Percentiles rank a stretch among this genome's conserved stretches.
Conservation (phyloP, 2,888 invertebrate species). For the Tenthredo livida region DNA sequence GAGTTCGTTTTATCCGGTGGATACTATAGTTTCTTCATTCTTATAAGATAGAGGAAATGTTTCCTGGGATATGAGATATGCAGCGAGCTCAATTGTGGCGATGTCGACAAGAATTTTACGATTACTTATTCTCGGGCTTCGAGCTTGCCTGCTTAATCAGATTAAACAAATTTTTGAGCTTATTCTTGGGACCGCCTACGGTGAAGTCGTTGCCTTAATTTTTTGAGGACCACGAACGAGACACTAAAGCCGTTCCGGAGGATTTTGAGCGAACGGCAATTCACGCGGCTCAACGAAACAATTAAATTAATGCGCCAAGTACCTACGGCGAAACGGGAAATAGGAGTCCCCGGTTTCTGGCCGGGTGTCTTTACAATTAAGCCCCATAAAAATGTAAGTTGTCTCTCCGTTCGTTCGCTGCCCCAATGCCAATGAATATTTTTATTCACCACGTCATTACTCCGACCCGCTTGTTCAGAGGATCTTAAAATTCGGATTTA, state of each 20-base stretch:
- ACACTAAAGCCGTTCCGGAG: conserved; percentile 48
- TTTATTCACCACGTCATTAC: conserved; percentile 72
- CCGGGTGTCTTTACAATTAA: conserved; percentile 61
- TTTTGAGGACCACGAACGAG: conserved; percentile 59
- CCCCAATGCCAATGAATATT: conserved; percentile 70
- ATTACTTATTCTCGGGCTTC: conserved; percentile 6
- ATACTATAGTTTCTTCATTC: neutral
- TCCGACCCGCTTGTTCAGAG: neutral
- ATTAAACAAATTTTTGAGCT: conserved; percentile 42
- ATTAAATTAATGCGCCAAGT: conserved; percentile 67
- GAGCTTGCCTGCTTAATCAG: conserved; percentile 21
- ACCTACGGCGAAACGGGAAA: conserved; percentile 35
- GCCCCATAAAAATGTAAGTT: conserved; percentile 66
- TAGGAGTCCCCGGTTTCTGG: conserved; percentile 56
- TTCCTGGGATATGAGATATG: neutral
- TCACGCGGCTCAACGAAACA: conserved; percentile 60
- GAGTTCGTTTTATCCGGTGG: neutral
- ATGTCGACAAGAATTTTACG: conserved; percentile 49
- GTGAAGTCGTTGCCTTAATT: conserved; percentile 55
- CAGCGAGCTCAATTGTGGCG: conserved; percentile 1
- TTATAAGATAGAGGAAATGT: neutral
- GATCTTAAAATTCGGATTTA: conserved; percentile 7
- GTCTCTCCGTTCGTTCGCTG: conserved; percentile 53
- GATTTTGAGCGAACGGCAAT: conserved; percentile 55
- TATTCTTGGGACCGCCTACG: conserved; percentile 31